phyloP scores from a whole-genome alignment of 2,888 invertebrate species.

The Limnephilus auricula region DNA sequence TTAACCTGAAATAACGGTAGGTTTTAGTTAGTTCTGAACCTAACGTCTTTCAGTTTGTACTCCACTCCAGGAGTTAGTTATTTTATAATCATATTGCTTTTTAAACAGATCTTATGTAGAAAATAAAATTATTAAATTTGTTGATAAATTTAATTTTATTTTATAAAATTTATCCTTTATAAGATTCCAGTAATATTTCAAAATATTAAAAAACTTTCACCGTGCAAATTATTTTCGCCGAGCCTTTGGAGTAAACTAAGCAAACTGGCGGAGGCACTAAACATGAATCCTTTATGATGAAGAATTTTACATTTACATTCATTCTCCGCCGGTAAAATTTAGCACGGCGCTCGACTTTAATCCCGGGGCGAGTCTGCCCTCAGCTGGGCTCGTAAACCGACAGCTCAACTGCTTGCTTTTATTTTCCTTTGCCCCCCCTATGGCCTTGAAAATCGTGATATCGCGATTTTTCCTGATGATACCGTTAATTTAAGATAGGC shows the following conservation, averaged over 20 bases:
- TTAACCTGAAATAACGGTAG: too few species aligned
- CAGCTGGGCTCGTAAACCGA: slow-evolving; percentile 14
- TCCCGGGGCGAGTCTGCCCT: not conserved
- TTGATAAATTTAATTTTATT: not conserved
- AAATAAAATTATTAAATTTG: not conserved
- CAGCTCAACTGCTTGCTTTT: not conserved
- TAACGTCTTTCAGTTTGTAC: too few species aligned
- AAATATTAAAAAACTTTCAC: not conserved
- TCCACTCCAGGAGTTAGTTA: too few species aligned
- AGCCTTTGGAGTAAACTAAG: not conserved
- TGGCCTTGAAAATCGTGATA: not conserved
- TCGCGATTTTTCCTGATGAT: not conserved
- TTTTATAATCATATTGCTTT: too few species aligned
- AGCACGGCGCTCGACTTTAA: not conserved
- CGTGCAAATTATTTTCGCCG: not conserved
- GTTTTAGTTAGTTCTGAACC: too few species aligned
- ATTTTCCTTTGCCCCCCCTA: not conserved
- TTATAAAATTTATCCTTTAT: not conserved
- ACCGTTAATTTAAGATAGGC: not conserved
- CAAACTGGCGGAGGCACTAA: not conserved
- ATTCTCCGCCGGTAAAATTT: slow-evolving; percentile 11
- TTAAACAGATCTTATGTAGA: too few species aligned
- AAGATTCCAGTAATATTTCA: not conserved
- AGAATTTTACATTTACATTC: slow-evolving; percentile 12
- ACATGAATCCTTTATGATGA: slow-evolving; percentile 38